These are phyloP conservation scores for Aphis gossypii DNA, from an alignment of 1,140 invertebrate genomes.

Conservation along the genomic window DNA sequence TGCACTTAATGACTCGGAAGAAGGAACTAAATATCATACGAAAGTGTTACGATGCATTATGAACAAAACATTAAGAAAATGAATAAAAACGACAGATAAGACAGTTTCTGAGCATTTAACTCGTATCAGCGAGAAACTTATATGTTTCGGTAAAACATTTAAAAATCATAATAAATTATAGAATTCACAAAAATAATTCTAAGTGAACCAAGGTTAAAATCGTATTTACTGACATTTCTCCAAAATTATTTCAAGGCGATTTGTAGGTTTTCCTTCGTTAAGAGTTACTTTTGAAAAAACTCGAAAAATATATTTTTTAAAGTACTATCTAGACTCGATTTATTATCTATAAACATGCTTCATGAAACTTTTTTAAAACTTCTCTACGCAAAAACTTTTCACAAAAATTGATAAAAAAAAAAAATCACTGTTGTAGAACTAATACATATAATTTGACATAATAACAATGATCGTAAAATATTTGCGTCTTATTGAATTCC, in stretches of 20 bases:
- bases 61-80: slow-evolving; percentile 17
- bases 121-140: not conserved
- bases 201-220: not conserved
- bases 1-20: not conserved
- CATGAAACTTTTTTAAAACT: not conserved
- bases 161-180: slow-evolving; percentile 2
- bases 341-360: not conserved
- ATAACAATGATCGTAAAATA: not conserved
- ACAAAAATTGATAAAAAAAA: not conserved
- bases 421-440: not conserved
- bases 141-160: not conserved
- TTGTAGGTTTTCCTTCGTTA: not conserved
- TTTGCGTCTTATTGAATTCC: not conserved
- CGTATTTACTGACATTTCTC: not conserved
- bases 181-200: not conserved
- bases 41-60: not conserved
- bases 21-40: not conserved
- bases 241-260: not conserved
- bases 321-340: not conserved
- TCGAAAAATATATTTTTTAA: not conserved
- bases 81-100: not conserved
- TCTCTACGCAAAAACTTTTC: not conserved
- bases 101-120: not conserved
- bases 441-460: not conserved
- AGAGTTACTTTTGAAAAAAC: not conserved